Percentiles rank a stretch among this genome's conserved stretches.
Conservation (phyloP, 2,888 invertebrate genomes). For the Sthenelais limicola region DNA sequence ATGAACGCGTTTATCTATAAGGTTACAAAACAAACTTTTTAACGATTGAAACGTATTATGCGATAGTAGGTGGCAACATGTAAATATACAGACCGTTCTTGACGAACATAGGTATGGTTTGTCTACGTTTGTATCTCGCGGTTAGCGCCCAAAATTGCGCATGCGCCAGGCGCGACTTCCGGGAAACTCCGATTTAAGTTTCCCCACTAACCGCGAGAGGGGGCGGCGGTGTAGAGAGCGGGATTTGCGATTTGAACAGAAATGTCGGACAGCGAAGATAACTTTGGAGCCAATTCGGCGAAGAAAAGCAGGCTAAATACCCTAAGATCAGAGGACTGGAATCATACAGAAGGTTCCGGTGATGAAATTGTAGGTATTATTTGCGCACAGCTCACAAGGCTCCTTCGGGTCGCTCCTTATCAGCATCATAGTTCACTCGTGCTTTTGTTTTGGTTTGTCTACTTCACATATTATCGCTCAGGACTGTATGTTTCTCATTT, state of each 20-base stretch:
- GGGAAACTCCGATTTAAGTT: too few relatives aligned
- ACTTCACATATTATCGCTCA: slow-evolving; percentile 22
- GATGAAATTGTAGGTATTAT: slow-evolving; percentile 74
- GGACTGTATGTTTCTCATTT: background rate
- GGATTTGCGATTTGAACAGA: slow-evolving; percentile 49
- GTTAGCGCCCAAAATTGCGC: too few relatives aligned
- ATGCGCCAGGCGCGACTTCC: too few relatives aligned
- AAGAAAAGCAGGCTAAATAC: slow-evolving; percentile 57
- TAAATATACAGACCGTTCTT: too few relatives aligned
- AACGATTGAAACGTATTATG: too few relatives aligned
- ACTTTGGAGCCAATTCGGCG: slow-evolving; percentile 54
- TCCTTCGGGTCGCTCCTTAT: too few relatives aligned
- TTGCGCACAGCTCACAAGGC: background rate
- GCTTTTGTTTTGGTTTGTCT: slow-evolving; percentile 14
- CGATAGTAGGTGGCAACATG: too few relatives aligned
- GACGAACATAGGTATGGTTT: too few relatives aligned
- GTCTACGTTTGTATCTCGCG: too few relatives aligned
- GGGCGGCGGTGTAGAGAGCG: slow-evolving; percentile 23
- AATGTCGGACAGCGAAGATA: slow-evolving; percentile 66
- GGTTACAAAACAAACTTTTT: too few relatives aligned
- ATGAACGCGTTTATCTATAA: too few relatives aligned
- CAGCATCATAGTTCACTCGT: too few relatives aligned
- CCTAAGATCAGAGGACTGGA: slow-evolving; percentile 55
- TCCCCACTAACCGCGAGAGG: background rate
- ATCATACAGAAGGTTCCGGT: slow-evolving; percentile 76